Base-by-base conservation (phyloP, 2,797 vertebrate genomes). In the Falco biarmicus region DNA sequence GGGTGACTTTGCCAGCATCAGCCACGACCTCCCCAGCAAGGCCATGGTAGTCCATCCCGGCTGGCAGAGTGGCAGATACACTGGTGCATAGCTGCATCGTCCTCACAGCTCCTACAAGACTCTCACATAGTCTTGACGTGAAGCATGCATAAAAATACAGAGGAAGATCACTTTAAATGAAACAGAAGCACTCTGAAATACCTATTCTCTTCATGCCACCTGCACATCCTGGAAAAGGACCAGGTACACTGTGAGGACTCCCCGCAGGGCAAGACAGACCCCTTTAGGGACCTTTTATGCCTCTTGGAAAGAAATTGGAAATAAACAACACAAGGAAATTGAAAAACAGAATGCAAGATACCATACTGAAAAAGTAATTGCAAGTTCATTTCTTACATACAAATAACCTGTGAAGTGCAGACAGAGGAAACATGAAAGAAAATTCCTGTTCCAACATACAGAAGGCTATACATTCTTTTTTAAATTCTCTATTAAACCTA, bases 61-160 rank as follows among this genome's bases (percentile, higher is more conserved):
- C 19, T 4, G 3, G 56, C 7, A 11, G 28, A 4, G 10, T 2
- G 0, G 37, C 56, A 83, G 31, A 10, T 22, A 48, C 0, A 2
- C 7, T 25, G 6, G 28, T 15, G 21, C 29, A 17, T 0, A 0
- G 59, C 32, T 53, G 43, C 41, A 69, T 14, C 51, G 31, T 4
- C 28, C 73, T 50, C 28, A 4, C 14, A 9, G 61, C 48, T 78
- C 51, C 41, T 32, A 14, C 75, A 41, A 54, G 59, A 60, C 26
- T 8, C 41, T 76, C 47, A 48, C 3, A 1, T 11, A 59, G 31
- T 12, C 75, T 45, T 66, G 37, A 73, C 56, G 15, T 13, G 29
- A 93, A 43, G 48, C 21, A 45, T 7, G 15, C 4, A 8, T 22
- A 39, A 11, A 77, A 88, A 45, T 17, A 29, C 3, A 25, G 15